Percentiles rank a stretch among this genome's conserved stretches.
phyloP scores from a whole-genome alignment of 2,113 vertebrate species.

The Diadophis punctatus region DNA sequence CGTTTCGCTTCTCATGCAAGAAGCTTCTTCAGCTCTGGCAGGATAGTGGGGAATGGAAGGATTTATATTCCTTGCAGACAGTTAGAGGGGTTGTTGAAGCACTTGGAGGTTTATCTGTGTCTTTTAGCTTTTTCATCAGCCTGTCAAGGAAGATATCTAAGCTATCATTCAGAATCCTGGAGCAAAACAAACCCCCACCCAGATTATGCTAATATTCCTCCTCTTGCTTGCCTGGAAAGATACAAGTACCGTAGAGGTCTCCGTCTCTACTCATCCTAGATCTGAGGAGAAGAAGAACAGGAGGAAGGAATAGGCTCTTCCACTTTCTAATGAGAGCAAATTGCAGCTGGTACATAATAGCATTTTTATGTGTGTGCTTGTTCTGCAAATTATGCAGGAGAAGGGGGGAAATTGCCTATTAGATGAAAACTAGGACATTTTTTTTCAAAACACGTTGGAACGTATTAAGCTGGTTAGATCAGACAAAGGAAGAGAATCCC shows the following conservation, averaged over 20 bases:
- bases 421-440: slow-evolving; percentile 53
- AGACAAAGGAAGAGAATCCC: slow-evolving; percentile 3
- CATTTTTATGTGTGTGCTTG: slow-evolving; percentile 29
- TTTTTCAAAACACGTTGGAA: slow-evolving; percentile 53
- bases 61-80: too few relatives aligned
- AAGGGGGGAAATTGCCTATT: slow-evolving; percentile 51
- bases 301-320: neutral
- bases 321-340: slow-evolving; percentile 53
- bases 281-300: neutral
- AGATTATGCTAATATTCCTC: neutral
- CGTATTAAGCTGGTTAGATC: slow-evolving; percentile 58
- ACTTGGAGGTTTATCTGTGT: too few relatives aligned
- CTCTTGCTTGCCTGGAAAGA: neutral
- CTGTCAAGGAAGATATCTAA: neutral
- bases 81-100: too few relatives aligned
- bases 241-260: neutral
- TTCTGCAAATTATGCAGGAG: slow-evolving; percentile 66
- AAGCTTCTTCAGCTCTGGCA: too few relatives aligned
- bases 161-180: neutral
- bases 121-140: neutral
- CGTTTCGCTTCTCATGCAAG: too few relatives aligned
- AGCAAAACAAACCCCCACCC: too few relatives aligned
- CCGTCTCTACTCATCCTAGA: neutral
- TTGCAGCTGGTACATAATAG: slow-evolving; percentile 52
- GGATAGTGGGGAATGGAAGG: too few relatives aligned